Conservation (phyloP, 1,140 invertebrate species). For the Conus ventricosus region DNA sequence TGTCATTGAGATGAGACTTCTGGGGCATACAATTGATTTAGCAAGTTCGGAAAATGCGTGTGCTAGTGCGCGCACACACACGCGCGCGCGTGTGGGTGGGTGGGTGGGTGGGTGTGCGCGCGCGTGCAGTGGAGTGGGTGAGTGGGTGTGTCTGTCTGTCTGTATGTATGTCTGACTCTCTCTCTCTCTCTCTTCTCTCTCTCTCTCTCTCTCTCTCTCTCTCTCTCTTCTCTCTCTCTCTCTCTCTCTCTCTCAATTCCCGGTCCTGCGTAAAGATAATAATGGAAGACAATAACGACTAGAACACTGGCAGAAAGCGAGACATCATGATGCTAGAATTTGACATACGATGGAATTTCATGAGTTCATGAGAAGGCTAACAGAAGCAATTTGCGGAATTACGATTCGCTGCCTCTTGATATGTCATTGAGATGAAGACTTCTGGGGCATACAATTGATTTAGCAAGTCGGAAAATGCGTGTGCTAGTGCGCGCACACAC, state of each 20-base stretch:
- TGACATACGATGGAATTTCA: neutral
- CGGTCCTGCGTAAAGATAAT: no score
- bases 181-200: no score
- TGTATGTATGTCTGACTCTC: no score
- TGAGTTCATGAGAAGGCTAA: neutral
- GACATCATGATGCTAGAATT: neutral
- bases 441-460: neutral
- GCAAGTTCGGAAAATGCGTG: neutral
- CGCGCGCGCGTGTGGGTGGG: neutral
- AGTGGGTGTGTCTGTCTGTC: no score
- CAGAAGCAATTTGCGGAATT: neutral
- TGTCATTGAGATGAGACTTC: neutral
- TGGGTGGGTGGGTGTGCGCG: neutral
- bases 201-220: no score
- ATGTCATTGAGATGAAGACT: neutral
- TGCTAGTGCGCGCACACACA: neutral
- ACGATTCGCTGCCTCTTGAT: neutral
- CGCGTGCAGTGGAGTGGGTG: no score
- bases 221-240: no score
- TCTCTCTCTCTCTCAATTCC: no score
- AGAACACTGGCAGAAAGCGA: no score
- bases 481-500: neutral
- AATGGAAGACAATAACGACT: no score
- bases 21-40: neutral
- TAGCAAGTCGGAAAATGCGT: neutral